phyloP scores from a whole-genome alignment of 2,797 vertebrate genomes.

The Manis pentadactyla region DNA sequence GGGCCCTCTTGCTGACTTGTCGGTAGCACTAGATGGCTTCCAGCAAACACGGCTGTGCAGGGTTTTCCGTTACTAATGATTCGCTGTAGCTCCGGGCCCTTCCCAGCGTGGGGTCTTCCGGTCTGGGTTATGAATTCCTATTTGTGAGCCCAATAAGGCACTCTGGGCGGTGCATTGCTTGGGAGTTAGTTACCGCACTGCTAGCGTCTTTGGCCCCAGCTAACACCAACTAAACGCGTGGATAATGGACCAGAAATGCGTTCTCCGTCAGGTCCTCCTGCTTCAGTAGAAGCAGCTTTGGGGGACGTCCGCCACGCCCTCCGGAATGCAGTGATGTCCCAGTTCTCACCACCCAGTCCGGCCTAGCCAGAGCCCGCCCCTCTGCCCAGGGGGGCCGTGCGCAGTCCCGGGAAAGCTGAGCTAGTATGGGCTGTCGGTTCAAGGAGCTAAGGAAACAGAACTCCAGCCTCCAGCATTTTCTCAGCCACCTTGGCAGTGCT shows the following conservation, averaged over 20 bases:
- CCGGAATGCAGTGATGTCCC: background rate
- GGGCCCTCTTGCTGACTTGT: fast-evolving
- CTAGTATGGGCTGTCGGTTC: background rate
- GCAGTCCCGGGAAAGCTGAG: too few relatives aligned
- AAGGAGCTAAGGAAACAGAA: background rate
- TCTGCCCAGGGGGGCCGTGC: too few relatives aligned
- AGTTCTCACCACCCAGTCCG: background rate
- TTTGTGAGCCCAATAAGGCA: background rate
- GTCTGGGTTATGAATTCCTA: background rate
- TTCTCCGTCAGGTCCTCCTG: background rate
- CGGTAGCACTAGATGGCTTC: fast-evolving
- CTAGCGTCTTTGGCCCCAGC: background rate
- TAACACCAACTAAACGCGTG: background rate
- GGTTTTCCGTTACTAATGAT: background rate
- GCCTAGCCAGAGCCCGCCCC: background rate
- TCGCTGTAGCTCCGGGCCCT: background rate
- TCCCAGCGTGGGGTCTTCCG: background rate
- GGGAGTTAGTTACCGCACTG: background rate
- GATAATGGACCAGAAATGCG: background rate
- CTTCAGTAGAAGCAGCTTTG: background rate
- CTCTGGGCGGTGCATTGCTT: background rate
- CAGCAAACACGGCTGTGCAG: background rate
- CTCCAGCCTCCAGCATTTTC: background rate
- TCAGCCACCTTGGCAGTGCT: background rate
- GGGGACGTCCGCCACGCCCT: background rate